phyloP scores from a whole-genome alignment of 2,113 vertebrate genomes.

The Pimephales promelas region DNA sequence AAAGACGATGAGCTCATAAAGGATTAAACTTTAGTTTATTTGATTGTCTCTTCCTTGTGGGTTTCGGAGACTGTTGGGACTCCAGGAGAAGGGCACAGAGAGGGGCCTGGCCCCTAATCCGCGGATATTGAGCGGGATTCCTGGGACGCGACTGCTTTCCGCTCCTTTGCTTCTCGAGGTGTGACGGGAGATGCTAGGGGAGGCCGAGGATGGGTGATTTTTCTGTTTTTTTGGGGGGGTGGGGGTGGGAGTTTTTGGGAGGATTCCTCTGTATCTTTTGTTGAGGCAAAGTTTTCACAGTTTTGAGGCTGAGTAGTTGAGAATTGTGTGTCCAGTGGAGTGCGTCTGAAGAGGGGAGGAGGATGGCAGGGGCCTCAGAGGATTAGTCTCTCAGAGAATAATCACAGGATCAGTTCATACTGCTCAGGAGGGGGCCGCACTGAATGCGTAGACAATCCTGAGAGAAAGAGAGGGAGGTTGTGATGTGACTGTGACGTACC shows the following conservation, averaged over 20 bases:
- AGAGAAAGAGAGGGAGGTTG: constrained; percentile 60
- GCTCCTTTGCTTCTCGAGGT: constrained; percentile 80
- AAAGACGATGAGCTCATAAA: constrained; percentile 72
- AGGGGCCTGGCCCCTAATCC: constrained; percentile 76
- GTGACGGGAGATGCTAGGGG: constrained; percentile 66
- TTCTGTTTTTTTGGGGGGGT: not conserved
- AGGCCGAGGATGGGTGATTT: constrained; percentile 37
- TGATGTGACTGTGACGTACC: constrained; percentile 66
- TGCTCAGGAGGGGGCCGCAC: constrained; percentile 73
- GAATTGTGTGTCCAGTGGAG: constrained; percentile 77
- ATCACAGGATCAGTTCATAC: constrained; percentile 78
- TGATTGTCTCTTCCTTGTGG: constrained; percentile 77
- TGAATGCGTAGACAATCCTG: constrained; percentile 64
- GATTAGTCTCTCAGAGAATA: constrained; percentile 79
- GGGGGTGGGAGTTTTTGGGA: constrained; percentile 43
- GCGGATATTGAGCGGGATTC: constrained; percentile 81
- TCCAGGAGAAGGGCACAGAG: constrained; percentile 63
- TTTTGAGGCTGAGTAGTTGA: constrained; percentile 76
- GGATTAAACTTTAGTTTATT: constrained; percentile 80
- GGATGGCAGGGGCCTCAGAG: constrained; percentile 62
- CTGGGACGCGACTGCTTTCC: constrained; percentile 71
- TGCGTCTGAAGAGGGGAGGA: constrained; percentile 69
- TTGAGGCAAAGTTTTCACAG: constrained; percentile 76
- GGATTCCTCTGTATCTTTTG: constrained; percentile 68
- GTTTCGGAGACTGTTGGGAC: constrained; percentile 58